Evolutionary conservation across 2,888 invertebrate species (phyloP), one percentile per base, ranked within the genome.

Genomic region (Spilarctia lutea): DNA sequence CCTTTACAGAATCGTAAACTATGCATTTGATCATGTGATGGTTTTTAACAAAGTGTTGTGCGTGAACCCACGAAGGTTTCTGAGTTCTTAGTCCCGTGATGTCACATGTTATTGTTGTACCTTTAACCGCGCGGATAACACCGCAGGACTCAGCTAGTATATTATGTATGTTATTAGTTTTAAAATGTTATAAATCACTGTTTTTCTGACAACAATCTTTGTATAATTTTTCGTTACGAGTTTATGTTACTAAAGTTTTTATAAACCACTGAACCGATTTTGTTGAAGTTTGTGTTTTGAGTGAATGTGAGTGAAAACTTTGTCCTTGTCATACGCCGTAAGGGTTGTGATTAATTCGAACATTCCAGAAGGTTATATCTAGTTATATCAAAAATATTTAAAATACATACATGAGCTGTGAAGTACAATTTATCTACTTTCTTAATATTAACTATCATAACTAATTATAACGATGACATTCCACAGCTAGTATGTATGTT

Each of bases 351-450:
- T 56, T 70, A 56, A 35, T 70, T 60, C n/a, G 27, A 70, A 56
- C 69, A 70, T 70, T 70, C 56, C 69, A 39, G 60, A 20, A 69
- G 7, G n/a, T 27, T 60, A 16, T 69, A n/a, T n/a, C n/a, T n/a
- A 69, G 52, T n/a, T 18, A 30, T 65, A 8, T 11, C n/a, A 16
- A 63, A 13, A 39, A 45, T 30, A 45, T 20, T 30, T 30, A n/a
- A 8, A n/a, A 3, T 56, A 56, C n/a, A 10, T 60, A n/a, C 11
- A 3, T 60, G 0, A 18, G 16, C 7, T 63, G 18, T 63, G 18
- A 63, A 30, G 63, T 30, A 11, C 52, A 18, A 30, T 30, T 16
- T 16, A 63, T 16, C 16, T 30, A 13, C 30, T 30, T 63, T 30
- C 30, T 1, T 60, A 60, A 27, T 13, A 27, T 10, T 11, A 56